Base-by-base conservation (phyloP, 2,113 vertebrate species). In the Thunnus maccoyii region DNA sequence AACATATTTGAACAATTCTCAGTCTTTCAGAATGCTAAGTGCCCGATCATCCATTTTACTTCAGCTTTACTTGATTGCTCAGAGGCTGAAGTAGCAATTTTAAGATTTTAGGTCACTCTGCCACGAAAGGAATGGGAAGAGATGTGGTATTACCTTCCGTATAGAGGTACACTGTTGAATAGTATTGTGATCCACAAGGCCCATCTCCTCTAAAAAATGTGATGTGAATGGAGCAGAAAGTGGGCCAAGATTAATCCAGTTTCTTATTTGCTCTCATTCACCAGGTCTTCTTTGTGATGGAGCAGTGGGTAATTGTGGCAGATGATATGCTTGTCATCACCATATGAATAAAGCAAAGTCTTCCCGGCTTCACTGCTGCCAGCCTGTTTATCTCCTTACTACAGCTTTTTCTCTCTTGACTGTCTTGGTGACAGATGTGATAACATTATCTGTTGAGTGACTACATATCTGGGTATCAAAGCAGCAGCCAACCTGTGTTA, bases 31-130 rank as follows among this genome's bases (percentile, higher is more conserved):
- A 67, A 72, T 14, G 1, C 46, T 10, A 56, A 83, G 85, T 81
- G 47, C 62, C 36, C 4, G 32, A 63, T 76, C 69, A 18, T 65
- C 57, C 36, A 9, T 66, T 76, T 20, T 56, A 51, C 52, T 65
- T 72, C 82, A 55, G 36, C 63, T 68, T 84, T 51, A 72, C 62
- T 44, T 72, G 67, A 80, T 75, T 86, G 76, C 83, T 69, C 10
- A n/a, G 64, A 77, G 41, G 61, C 72, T 86, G 47, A 68, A 88
- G 86, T 68, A 65, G 68, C 69, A 83, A 65, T 72, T 62, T 83
- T 60, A 69, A 72, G 51, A 22, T 83, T 61, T 55, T 15, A 52
- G 56, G 81, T 84, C 81, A 67, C 3, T 20, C 18, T 3, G 18
- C 25, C 46, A 55, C 16, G 13, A 56, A 75, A 75, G 44, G 12